Conservation (phyloP, 2,888 invertebrate genomes). For the Xestia c-nigrum region DNA sequence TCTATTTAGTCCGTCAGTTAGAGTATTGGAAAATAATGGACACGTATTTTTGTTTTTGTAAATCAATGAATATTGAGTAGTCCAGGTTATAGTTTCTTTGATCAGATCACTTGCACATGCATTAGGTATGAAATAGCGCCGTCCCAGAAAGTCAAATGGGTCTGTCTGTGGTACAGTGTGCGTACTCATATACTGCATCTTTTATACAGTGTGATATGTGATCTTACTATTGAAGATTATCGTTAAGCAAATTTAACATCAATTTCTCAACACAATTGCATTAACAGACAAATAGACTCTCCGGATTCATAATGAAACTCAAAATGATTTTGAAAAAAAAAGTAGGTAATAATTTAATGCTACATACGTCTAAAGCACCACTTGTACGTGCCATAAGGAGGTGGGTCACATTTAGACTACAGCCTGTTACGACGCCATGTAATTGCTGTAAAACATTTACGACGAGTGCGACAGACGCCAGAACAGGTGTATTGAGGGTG, state of each 20-base stretch:
- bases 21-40: no score
- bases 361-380: background rate
- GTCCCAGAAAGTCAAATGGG: background rate
- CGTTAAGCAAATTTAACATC: background rate
- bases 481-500: conserved; percentile 52
- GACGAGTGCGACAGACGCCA: conserved; percentile 43
- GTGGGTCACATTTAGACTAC: background rate
- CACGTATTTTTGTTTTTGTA: no score
- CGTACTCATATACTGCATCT: background rate
- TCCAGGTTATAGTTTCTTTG: background rate
- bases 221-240: background rate
- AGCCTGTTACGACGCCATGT: conserved; percentile 11
- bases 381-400: conserved; percentile 2
- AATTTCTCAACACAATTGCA: background rate
- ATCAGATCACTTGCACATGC: background rate
- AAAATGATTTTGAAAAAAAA: background rate
- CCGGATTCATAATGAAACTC: background rate
- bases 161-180: background rate
- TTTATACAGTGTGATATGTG: background rate
- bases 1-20: no score
- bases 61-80: background rate
- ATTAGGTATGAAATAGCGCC: background rate
- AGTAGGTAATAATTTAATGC: background rate
- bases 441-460: conserved; percentile 56
- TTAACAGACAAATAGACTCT: background rate